A percentile compares a stretch with the other conserved stretches of the same genome.
Evolutionary conservation across 2,888 invertebrate genomes (phyloP).

Genomic region (Caenorhabditis sulstoni): DNA sequence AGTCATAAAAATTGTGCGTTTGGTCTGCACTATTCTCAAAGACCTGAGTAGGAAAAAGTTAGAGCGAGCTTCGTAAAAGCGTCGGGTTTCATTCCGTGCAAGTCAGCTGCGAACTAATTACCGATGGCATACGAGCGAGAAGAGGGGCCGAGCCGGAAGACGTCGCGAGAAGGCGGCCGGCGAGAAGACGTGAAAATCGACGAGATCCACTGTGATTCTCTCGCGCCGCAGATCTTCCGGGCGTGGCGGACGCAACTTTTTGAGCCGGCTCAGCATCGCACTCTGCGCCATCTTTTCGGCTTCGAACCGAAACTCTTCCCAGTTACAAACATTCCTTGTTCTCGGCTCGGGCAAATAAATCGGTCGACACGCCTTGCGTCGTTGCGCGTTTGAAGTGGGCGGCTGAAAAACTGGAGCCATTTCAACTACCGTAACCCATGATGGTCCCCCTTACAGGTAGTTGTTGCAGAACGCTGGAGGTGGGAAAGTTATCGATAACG

Average conservation of each 20-base stretch:
- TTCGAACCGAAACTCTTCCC: conserved; percentile 36
- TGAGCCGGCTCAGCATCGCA: background rate
- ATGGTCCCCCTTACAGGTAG: too few species aligned
- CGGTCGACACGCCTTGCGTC: conserved; percentile 29
- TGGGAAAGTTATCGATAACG: conserved; percentile 7
- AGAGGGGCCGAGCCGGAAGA: conserved; percentile 49
- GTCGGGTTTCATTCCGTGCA: too few species aligned
- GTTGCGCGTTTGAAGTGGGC: background rate
- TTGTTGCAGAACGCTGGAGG: background rate
- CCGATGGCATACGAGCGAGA: conserved; percentile 48
- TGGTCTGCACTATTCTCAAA: too few species aligned
- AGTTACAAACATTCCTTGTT: conserved; percentile 11
- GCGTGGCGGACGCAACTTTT: conserved; percentile 20
- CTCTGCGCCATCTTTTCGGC: background rate
- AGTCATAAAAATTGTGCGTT: background rate
- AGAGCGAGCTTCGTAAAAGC: too few species aligned
- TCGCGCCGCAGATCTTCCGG: conserved; percentile 3
- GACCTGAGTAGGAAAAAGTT: too few species aligned
- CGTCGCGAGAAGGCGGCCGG: conserved; percentile 48
- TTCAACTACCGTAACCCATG: too few species aligned
- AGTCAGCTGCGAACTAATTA: background rate
- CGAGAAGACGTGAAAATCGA: conserved; percentile 57
- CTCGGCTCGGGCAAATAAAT: conserved; percentile 3
- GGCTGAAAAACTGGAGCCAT: too few species aligned
- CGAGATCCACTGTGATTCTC: conserved; percentile 27